These are phyloP conservation scores for Otolemur crassicaudatus DNA, from an alignment of 2,797 vertebrate species.

Conservation along the genomic window DNA sequence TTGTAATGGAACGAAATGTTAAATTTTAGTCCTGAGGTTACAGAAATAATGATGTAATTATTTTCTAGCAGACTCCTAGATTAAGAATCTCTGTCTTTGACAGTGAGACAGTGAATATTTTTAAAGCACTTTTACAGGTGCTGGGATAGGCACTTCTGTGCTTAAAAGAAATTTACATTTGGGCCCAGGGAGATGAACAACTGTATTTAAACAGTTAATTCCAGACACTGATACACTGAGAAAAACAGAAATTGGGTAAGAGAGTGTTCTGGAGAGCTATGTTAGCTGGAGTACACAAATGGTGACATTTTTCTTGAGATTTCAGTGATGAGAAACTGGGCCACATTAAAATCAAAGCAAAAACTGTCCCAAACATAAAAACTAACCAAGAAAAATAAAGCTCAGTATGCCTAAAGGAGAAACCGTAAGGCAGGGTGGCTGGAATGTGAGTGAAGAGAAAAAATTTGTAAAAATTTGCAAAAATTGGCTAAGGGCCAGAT, in stretches of 20 bases:
- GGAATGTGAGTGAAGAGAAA: not conserved
- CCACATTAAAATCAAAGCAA: not conserved
- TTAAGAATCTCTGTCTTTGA: not conserved
- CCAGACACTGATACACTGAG: not conserved
- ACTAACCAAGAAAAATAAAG: not conserved
- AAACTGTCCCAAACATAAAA: not conserved
- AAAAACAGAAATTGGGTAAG: not conserved
- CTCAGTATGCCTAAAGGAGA: not conserved
- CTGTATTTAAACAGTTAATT: not conserved
- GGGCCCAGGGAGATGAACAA: not conserved
- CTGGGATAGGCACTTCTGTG: not conserved
- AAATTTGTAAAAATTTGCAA: not conserved
- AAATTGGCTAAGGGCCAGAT: not conserved
- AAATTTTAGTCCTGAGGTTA: not conserved
- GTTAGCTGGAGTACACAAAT: not conserved
- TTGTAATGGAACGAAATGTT: not conserved
- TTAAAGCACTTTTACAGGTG: not conserved
- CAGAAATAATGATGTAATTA: not conserved
- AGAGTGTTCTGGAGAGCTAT: not conserved
- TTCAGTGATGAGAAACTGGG: not conserved
- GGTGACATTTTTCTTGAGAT: not conserved
- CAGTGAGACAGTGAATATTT: not conserved
- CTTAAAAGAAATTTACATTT: not conserved
- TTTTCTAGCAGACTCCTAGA: not conserved
- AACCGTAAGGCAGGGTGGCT: not conserved